phyloP scores from a whole-genome alignment of 2,113 vertebrate species.

The Opisthocomus hoazin region DNA sequence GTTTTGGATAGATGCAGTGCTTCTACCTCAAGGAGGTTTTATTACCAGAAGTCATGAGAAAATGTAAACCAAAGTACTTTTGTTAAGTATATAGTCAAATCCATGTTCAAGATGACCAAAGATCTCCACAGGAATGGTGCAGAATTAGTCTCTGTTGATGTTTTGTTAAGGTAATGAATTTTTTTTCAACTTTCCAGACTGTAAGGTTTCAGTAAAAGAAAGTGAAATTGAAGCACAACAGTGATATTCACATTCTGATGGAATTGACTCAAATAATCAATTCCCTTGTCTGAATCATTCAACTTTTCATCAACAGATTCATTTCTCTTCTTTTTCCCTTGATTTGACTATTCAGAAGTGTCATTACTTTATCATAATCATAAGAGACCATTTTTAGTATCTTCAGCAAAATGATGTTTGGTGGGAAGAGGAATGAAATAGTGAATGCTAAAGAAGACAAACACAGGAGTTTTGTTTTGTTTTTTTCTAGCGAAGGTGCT shows the following conservation, averaged over 20 bases:
- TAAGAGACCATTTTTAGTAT: slow-evolving; percentile 18
- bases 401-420: background rate
- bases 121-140: background rate
- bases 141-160: background rate
- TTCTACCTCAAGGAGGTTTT: background rate
- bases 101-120: background rate
- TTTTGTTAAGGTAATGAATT: background rate
- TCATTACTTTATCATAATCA: slow-evolving; percentile 16
- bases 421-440: slow-evolving; percentile 4
- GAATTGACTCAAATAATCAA: slow-evolving; percentile 53
- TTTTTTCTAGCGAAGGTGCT: background rate
- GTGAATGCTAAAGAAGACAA: background rate
- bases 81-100: background rate
- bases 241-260: slow-evolving; percentile 31
- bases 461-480: background rate
- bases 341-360: slow-evolving; percentile 56
- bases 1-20: background rate
- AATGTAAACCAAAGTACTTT: background rate
- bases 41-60: background rate
- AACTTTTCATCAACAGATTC: slow-evolving; percentile 34
- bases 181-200: background rate
- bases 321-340: background rate
- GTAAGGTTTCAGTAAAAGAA: background rate
- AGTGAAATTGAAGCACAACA: slow-evolving; percentile 15
- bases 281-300: slow-evolving; percentile 33